Base-by-base conservation (phyloP, 2,888 invertebrate species). In the Drosophila sordidula region DNA sequence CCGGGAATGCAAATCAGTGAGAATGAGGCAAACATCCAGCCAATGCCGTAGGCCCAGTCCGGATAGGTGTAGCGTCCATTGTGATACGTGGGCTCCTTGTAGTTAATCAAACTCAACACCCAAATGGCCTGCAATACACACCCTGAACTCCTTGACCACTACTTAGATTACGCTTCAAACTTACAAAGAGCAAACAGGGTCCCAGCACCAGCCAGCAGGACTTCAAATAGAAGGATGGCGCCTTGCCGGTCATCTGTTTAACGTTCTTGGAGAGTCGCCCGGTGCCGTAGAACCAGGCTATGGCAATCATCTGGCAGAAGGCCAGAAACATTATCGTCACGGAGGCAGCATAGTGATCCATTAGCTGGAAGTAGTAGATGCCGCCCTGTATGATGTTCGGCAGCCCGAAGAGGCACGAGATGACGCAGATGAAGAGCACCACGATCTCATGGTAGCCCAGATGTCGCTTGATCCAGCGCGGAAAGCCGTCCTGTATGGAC, bases 281-380 rank as follows among this genome's bases (percentile, higher is more conserved):
- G 0, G 96, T 96, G 38, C 98, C 98, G 90, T 98, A 98, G 90
- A 97, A 96, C 98, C 98, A 98, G 5, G 97, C 95, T 68, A 98
- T 95, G 8, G 96, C 98, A 56, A 98, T 96, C 51, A 97, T 96
- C 94, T 98, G 98, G 89, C 98, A 98, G 92, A 98, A 98, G 36
- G 98, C 98, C 75, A 98, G 94, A 90, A 97, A 98, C 93, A 98
- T 96, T 55, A 98, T 96, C 58, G 98, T 97, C 83, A 98, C 95
- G 45, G 97, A 96, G 16, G 97, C 97, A n/a, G 98, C 97, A 91
- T 97, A 98, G 90, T 97, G 97, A 91, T 98, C 98, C 94, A 98
- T 96, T 77, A 98, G 91, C 93, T 97, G 97, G 91, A 98, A 97
- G 90, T 96, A 95, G 91, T 96, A 98, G 92, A 98, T 97, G 76